Base-by-base conservation (phyloP, 1,140 invertebrate species). In the Rhyacophila brunnea region DNA sequence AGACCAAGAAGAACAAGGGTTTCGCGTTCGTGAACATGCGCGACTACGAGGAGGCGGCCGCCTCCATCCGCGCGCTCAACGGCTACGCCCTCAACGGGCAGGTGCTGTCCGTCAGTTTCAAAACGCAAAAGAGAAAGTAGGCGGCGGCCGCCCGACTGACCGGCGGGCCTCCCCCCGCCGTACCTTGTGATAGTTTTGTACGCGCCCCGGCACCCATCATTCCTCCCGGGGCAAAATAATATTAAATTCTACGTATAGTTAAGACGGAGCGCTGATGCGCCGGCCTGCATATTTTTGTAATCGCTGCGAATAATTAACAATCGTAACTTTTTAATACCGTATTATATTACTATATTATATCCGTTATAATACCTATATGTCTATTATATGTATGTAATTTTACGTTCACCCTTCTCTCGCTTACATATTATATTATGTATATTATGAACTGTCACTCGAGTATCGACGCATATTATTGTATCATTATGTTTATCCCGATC, bases 1-100 rank as follows among this genome's bases (percentile, higher is more conserved):
- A 97, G 77, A 97, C 96, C 60, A 96, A 97, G 83, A 98, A 99
- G 82, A 99, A 97, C 85, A 99, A 98, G 81, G 97, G 97, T 66
- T 99, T 98, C 73, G 97, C 95, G 34, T 98, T 99, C 75, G 95
- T 99, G 38, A 98, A 96, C 70, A 99, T 99, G 97, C 95, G 95
- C 73, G 98, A 98, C 78, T 99, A 99, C 77, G 96, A 99, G 70
- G 96, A 99, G 76, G 95, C 96, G 10, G 86, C 96, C 9, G 91
- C 96, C 69, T 96, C 97, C 64, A 99, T 99, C 68, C 92, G 96
- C 74, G 93, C 92, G 57, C 85, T 99, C 58, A 99, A 99, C 76
- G 97, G 97, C 60, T 98, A 96, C 78, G 94, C 93, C 68, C 84
- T 99, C 68, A 95, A 95, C 71, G 97, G 96, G 78, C 87, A 97